Evolutionary conservation across 2,888 invertebrate genomes (phyloP).

Genomic region (Calliopum simillimum): DNA sequence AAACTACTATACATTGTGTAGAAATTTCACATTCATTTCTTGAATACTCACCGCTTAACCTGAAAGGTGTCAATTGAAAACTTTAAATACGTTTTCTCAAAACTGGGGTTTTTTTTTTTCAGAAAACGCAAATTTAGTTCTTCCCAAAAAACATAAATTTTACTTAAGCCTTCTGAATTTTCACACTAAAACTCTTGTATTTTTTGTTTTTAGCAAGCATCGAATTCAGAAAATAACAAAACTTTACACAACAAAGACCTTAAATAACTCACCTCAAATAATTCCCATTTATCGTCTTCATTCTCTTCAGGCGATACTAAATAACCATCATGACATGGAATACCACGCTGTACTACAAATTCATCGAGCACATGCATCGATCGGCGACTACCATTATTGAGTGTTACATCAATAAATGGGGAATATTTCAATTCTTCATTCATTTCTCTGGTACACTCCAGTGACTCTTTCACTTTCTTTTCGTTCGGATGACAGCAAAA

Average conservation of each 20-base stretch:
- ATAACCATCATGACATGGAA: slow-evolving; percentile 51
- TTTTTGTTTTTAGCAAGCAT: slow-evolving; percentile 1
- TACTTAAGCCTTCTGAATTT: no score
- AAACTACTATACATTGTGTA: no score
- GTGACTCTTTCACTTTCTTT: slow-evolving; percentile 3
- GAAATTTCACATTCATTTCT: no score
- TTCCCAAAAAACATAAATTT: no score
- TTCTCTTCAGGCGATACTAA: slow-evolving; percentile 49
- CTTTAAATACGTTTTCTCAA: no score
- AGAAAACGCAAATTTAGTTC: no score
- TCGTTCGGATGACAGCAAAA: slow-evolving; percentile 51
- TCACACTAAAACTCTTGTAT: no score
- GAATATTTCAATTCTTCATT: slow-evolving; percentile 33
- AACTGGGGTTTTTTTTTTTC: no score
- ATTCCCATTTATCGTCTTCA: slow-evolving; percentile 50
- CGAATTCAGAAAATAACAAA: slow-evolving; percentile 17
- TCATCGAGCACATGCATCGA: slow-evolving; percentile 37
- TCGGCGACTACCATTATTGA: slow-evolving; percentile 28
- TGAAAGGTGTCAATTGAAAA: no score
- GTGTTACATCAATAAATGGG: slow-evolving; percentile 26
- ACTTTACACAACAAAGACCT: slow-evolving; percentile 14
- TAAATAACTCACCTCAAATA: slow-evolving; percentile 52
- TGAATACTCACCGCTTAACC: no score
- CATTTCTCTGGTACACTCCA: slow-evolving; percentile 19
- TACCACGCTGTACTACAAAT: slow-evolving; percentile 43